A percentile compares a stretch with the other conserved stretches of the same genome.
These are phyloP conservation scores for Magallana ariakensis DNA, from an alignment of 1,140 invertebrate genomes.

Conservation along the genomic window DNA sequence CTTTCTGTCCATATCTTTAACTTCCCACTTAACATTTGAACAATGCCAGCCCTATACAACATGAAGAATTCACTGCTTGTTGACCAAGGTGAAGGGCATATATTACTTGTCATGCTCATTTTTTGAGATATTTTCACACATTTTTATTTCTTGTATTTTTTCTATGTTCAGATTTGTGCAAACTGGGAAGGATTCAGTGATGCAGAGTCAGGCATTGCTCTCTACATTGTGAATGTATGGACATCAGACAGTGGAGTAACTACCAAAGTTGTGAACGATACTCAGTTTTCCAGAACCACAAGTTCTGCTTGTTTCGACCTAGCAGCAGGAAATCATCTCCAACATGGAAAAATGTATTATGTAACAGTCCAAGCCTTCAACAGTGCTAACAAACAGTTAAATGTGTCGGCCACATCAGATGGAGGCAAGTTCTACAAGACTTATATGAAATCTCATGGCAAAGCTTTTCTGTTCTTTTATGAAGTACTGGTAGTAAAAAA, in stretches of 20 bases:
- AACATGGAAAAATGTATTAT: conserved; percentile 58
- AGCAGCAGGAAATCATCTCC: conserved; percentile 11
- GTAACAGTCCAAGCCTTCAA: conserved; percentile 62
- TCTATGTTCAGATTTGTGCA: conserved; percentile 58
- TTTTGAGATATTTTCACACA: background rate
- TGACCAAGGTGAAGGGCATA: too few species aligned
- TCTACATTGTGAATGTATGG: conserved; percentile 52
- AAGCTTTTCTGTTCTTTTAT: too few species aligned
- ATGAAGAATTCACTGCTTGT: background rate
- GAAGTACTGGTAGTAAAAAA: too few species aligned
- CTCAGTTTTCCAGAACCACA: conserved; percentile 25
- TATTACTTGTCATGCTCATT: too few species aligned
- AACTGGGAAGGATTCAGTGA: conserved; percentile 65
- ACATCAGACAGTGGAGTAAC: conserved; percentile 21
- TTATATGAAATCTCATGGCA: too few species aligned
- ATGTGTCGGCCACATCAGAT: conserved; percentile 53
- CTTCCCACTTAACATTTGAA: too few species aligned
- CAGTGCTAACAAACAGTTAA: conserved; percentile 60
- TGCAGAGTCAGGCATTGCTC: conserved; percentile 61
- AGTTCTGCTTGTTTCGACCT: conserved; percentile 49
- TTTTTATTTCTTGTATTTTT: background rate
- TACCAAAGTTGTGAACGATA: conserved; percentile 43
- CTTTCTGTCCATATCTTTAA: too few species aligned
- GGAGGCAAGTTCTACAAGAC: conserved; percentile 56
- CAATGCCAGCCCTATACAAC: too few species aligned